A percentile compares a stretch with the other conserved stretches of the same genome.
Evolutionary conservation across 1,140 invertebrate genomes (phyloP).

Genomic region (Monomorium pharaonis): DNA sequence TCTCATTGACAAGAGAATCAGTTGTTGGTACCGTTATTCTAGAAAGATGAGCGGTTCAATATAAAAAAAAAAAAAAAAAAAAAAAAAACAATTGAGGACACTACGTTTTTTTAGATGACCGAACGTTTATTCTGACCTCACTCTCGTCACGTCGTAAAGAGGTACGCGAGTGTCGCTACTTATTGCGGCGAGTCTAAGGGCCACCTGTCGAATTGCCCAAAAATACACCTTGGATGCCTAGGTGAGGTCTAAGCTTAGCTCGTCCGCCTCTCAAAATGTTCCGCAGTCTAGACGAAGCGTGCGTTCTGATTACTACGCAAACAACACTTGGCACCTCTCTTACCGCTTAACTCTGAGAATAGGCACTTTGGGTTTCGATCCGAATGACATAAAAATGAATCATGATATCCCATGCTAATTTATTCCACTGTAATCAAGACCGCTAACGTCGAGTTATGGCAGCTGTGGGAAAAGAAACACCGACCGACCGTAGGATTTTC

Average conservation of each 20-base stretch:
- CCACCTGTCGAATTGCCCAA: constrained; percentile 51
- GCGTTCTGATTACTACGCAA: constrained; percentile 44
- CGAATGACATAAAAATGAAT: neutral
- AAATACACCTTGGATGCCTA: constrained; percentile 49
- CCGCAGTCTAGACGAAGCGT: constrained; percentile 12
- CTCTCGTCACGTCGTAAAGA: neutral
- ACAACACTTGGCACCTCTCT: constrained; percentile 46
- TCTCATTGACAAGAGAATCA: neutral
- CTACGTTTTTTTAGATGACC: neutral
- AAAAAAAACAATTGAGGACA: neutral
- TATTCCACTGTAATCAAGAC: constrained; percentile 34
- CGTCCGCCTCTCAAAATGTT: constrained; percentile 28
- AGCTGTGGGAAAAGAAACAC: neutral
- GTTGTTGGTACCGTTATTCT: neutral
- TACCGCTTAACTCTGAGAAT: constrained; percentile 17
- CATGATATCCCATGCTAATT: constrained; percentile 40
- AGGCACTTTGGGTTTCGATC: constrained; percentile 38
- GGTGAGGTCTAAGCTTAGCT: constrained; percentile 51
- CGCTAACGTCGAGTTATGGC: neutral
- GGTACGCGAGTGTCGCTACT: neutral
- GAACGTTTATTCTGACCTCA: neutral
- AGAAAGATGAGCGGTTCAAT: neutral
- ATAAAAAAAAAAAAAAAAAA: neutral
- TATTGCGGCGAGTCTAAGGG: constrained; percentile 13
- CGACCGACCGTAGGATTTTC: constrained; percentile 1